Conservation (phyloP, 2,113 vertebrate species). For the Tetrao urogallus region DNA sequence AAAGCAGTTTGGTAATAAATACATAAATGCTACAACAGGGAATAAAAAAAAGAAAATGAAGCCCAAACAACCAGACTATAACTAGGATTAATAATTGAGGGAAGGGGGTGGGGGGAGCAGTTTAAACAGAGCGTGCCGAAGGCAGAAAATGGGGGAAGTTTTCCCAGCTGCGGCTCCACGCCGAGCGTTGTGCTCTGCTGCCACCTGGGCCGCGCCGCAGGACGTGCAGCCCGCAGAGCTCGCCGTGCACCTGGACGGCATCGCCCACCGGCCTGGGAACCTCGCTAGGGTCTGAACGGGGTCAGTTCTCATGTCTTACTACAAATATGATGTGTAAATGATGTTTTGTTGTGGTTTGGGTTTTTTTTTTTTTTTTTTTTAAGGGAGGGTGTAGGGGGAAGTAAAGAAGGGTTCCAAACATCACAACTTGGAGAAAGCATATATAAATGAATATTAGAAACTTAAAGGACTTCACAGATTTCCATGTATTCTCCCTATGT, state of each 20-base stretch:
- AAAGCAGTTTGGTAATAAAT: conserved; percentile 10
- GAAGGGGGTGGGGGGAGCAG: background rate
- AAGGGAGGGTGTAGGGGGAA: accelerated
- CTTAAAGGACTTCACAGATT: background rate
- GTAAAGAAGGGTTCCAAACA: background rate
- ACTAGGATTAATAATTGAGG: background rate
- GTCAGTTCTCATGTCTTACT: background rate
- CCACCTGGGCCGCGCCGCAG: conserved; percentile 75
- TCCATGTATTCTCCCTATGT: background rate
- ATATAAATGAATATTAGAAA: background rate
- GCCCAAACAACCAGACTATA: background rate
- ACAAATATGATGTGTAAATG: too few species aligned
- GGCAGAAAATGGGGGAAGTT: background rate
- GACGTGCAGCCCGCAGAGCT: conserved; percentile 65
- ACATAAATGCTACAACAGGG: background rate
- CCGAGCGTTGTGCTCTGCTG: conserved; percentile 74
- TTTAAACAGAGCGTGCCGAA: background rate
- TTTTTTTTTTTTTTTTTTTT: background rate
- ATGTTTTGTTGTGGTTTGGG: too few species aligned
- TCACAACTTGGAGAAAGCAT: background rate
- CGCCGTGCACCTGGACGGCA: background rate
- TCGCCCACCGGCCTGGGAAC: background rate
- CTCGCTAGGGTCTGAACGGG: background rate
- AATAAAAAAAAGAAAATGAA: background rate
- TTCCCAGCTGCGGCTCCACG: background rate